Percentiles rank a stretch among this genome's conserved stretches.
These are phyloP conservation scores for Mormyrus lacerda DNA, from an alignment of 2,113 vertebrate genomes.

Conservation along the genomic window DNA sequence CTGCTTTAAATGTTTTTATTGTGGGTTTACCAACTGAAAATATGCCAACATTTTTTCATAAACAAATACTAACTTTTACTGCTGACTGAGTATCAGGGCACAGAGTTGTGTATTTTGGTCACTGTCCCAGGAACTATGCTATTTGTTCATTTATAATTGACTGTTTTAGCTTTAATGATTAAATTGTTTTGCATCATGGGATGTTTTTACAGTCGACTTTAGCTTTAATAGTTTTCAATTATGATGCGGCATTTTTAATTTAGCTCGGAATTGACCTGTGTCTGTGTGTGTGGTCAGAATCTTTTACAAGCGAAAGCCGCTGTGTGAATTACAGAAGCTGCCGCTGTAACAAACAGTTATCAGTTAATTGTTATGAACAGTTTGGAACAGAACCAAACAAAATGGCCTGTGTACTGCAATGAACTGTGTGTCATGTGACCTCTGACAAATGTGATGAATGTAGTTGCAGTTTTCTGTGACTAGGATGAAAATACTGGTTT, in stretches of 20 bases:
- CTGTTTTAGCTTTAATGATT: slow-evolving; percentile 40
- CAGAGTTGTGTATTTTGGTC: slow-evolving; percentile 37
- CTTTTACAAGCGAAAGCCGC: slow-evolving; percentile 3
- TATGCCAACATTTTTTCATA: slow-evolving; percentile 40
- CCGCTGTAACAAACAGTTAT: not conserved
- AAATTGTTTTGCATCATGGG: slow-evolving; percentile 31
- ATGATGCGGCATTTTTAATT: slow-evolving; percentile 21
- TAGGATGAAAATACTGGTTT: not conserved
- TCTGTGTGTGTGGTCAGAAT: slow-evolving; percentile 15
- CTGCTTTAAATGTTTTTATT: slow-evolving; percentile 44
- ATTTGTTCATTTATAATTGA: slow-evolving; percentile 39
- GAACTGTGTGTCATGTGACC: not conserved
- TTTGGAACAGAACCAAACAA: not conserved
- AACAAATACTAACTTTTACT: slow-evolving; percentile 37
- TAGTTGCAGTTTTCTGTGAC: not conserved
- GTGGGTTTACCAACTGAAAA: slow-evolving; percentile 40
- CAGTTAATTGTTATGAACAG: not conserved
- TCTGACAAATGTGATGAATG: not conserved
- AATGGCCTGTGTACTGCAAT: not conserved
- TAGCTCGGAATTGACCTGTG: slow-evolving; percentile 1
- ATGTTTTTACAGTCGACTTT: slow-evolving; percentile 34
- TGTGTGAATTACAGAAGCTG: not conserved
- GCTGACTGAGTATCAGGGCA: slow-evolving; percentile 35
- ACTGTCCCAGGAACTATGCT: slow-evolving; percentile 39
- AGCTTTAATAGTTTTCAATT: slow-evolving; percentile 25